These are phyloP conservation scores for Griposia aprilina DNA, from an alignment of 2,888 invertebrate genomes.

Conservation along the genomic window DNA sequence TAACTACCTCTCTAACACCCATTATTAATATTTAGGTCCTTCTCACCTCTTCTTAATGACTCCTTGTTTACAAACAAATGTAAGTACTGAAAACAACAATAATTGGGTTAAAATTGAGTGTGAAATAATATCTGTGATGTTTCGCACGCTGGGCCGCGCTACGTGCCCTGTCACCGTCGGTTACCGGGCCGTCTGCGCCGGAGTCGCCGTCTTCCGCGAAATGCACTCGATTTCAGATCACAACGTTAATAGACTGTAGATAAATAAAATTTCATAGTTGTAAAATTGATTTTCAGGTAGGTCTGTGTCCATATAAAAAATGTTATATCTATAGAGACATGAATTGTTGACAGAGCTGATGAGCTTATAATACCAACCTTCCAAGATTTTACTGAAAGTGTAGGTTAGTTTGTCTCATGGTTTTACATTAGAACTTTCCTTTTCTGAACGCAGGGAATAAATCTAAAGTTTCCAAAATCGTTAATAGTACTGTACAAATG, in stretches of 20 bases:
- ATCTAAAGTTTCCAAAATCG: not conserved
- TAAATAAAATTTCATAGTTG: slow-evolving; percentile 33
- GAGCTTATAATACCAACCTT: not conserved
- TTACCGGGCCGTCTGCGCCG: slow-evolving; percentile 55
- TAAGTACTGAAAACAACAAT: slow-evolving; percentile 26
- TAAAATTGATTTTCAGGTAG: slow-evolving; percentile 25
- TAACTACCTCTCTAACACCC: not conserved
- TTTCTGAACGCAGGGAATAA: not conserved
- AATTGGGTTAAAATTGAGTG: slow-evolving; percentile 67
- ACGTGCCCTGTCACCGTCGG: slow-evolving; percentile 71
- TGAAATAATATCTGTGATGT: slow-evolving; percentile 69
- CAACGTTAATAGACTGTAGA: slow-evolving; percentile 26
- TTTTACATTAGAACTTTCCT: not conserved
- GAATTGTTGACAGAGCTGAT: not conserved
- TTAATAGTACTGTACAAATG: not conserved
- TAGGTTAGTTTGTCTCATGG: not conserved
- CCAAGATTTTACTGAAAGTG: not conserved
- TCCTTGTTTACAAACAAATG: slow-evolving; percentile 22
- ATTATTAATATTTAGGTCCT: not conserved
- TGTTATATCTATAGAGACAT: not conserved
- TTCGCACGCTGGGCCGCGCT: slow-evolving; percentile 70
- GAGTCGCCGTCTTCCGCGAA: slow-evolving; percentile 35
- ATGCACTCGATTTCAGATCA: slow-evolving; percentile 39
- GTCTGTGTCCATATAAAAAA: slow-evolving; percentile 2
- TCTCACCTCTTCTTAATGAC: not conserved